Conservation (phyloP, 2,888 invertebrate genomes). For the Blera fallax region DNA sequence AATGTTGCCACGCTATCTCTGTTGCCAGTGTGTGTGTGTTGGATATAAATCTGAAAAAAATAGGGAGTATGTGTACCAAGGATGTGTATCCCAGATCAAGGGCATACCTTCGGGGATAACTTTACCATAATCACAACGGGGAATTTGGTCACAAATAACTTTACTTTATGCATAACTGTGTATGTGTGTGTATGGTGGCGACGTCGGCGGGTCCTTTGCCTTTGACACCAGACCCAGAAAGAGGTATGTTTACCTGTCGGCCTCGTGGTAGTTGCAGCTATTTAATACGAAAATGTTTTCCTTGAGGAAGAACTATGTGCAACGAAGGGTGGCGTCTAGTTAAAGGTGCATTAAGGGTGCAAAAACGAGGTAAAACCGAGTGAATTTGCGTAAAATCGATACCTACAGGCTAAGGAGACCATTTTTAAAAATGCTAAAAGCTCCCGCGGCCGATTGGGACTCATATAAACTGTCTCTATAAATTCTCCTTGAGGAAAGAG, state of each 20-base stretch:
- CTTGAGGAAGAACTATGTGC: neutral
- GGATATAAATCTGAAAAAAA: slow-evolving; percentile 30
- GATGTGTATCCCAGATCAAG: neutral
- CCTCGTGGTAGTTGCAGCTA: neutral
- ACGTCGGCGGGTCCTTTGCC: neutral
- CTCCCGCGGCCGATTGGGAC: no score
- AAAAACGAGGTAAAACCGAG: no score
- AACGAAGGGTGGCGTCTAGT: neutral
- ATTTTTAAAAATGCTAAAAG: no score
- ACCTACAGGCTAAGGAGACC: no score
- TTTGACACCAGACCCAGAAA: neutral
- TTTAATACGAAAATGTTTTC: neutral
- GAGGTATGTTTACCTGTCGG: neutral
- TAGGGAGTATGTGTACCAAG: neutral
- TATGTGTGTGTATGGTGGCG: neutral
- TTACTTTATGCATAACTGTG: slow-evolving; percentile 24
- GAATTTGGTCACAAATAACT: slow-evolving; percentile 58
- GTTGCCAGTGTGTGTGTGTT: neutral
- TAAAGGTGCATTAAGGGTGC: neutral
- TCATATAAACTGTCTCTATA: no score
- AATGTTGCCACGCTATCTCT: slow-evolving; percentile 15
- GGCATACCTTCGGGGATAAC: slow-evolving; percentile 22
- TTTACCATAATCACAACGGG: slow-evolving; percentile 42
- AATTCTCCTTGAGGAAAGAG: no score
- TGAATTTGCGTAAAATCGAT: no score